phyloP scores from a whole-genome alignment of 2,888 invertebrate genomes.

The Asteroscopus sphinx region DNA sequence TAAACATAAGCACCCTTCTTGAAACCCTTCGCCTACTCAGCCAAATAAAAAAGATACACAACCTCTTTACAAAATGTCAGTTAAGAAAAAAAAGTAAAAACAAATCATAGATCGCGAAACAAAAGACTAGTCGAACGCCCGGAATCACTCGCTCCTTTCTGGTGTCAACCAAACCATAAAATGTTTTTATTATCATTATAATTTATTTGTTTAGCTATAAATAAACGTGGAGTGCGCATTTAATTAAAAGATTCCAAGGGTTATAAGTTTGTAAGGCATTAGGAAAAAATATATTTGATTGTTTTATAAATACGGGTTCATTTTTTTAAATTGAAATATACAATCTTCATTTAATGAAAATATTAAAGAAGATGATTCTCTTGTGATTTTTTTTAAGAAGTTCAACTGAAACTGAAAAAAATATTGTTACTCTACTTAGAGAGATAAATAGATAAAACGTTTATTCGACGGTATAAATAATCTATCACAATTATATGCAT shows the following conservation, averaged over 20 bases:
- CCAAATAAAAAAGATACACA: conserved; percentile 32
- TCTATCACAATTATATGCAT: not conserved
- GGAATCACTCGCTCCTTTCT: conserved; percentile 53
- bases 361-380: too few relatives aligned
- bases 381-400: too few relatives aligned
- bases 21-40: conserved; percentile 19
- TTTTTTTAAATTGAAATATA: too few relatives aligned
- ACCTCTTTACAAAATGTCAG: conserved; percentile 37
- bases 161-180: conserved; percentile 72
- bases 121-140: conserved; percentile 47
- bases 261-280: conserved; percentile 35
- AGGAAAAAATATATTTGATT: conserved; percentile 28
- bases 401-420: too few relatives aligned
- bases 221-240: conserved; percentile 73
- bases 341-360: too few relatives aligned
- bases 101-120: conserved; percentile 53
- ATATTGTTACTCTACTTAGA: too few relatives aligned
- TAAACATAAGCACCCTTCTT: not conserved
- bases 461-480: too few relatives aligned
- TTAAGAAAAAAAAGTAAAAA: conserved; percentile 53
- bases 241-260: conserved; percentile 72
- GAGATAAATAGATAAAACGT: too few relatives aligned
- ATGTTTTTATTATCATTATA: conserved; percentile 79
- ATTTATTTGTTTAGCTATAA: conserved; percentile 77
- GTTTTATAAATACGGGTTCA: too few relatives aligned